These are phyloP conservation scores for Pyrochroa serraticornis DNA, from an alignment of 2,888 invertebrate genomes.

Conservation along the genomic window DNA sequence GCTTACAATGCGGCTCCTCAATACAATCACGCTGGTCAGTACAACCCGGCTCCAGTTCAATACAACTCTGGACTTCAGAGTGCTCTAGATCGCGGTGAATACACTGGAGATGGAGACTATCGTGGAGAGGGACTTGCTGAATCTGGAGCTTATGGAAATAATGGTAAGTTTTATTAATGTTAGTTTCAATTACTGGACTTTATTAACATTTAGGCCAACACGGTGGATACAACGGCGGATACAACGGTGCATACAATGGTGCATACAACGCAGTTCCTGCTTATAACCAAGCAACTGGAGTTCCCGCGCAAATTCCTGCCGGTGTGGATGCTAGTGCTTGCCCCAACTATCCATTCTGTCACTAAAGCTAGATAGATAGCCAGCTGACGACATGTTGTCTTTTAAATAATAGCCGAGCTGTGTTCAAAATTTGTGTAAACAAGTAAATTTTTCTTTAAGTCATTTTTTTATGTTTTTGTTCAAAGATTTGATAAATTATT, in stretches of 20 bases:
- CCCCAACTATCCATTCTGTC: conserved; percentile 58
- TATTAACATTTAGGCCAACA: conserved; percentile 24
- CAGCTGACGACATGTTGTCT: conserved; percentile 47
- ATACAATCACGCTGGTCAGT: conserved; percentile 22
- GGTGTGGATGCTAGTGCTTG: conserved; percentile 55
- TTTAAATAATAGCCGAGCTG: conserved; percentile 14
- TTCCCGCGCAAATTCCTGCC: conserved; percentile 52
- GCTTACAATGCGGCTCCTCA: conserved; percentile 33
- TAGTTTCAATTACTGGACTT: neutral
- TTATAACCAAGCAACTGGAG: conserved; percentile 37
- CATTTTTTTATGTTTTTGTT: too few species aligned
- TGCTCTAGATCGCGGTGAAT: conserved; percentile 51
- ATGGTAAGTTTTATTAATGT: conserved; percentile 5
- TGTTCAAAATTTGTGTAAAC: neutral
- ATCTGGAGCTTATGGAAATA: conserved; percentile 49
- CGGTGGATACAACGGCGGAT: conserved; percentile 23
- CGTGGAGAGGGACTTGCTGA: conserved; percentile 57
- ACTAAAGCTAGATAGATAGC: conserved; percentile 43
- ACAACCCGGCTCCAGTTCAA: conserved; percentile 43
- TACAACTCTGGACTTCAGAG: conserved; percentile 44
- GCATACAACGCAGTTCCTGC: conserved; percentile 32
- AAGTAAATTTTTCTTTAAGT: too few species aligned
- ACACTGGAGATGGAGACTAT: conserved; percentile 57
- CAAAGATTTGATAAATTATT: too few species aligned
- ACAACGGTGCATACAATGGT: conserved; percentile 34